phyloP scores from a whole-genome alignment of 30 jellyfish, hydroid and myxozoan genomes.

The Phacellophora camtschatica region DNA sequence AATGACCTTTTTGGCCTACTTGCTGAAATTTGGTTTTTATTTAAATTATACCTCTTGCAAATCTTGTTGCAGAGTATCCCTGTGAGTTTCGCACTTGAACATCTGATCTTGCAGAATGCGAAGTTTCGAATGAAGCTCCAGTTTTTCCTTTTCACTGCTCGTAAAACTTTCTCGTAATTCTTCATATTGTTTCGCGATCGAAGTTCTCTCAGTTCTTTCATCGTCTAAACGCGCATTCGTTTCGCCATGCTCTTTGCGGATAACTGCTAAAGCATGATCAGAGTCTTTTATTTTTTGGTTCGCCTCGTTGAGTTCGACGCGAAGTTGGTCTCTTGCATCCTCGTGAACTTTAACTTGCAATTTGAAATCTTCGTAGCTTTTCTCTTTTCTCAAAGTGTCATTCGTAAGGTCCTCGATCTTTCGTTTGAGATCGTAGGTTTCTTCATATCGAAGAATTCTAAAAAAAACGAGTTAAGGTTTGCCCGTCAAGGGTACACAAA shows the following conservation, averaged over 20 bases:
- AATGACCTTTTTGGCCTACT: background rate
- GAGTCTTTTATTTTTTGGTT: slow-evolving; percentile 23
- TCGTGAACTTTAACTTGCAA: slow-evolving; percentile 61
- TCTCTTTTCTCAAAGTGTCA: slow-evolving; percentile 59
- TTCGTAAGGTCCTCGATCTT: slow-evolving; percentile 54
- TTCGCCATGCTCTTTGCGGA: slow-evolving; percentile 44
- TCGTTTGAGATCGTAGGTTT: slow-evolving; percentile 38
- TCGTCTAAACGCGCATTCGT: slow-evolving; percentile 26
- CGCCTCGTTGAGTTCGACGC: slow-evolving; percentile 58
- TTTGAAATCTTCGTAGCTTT: slow-evolving; percentile 47
- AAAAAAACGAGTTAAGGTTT: no score
- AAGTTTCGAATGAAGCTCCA: slow-evolving; percentile 38
- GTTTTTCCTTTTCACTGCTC: slow-evolving; percentile 42
- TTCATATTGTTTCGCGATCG: slow-evolving; percentile 52
- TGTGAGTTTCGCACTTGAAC: slow-evolving; percentile 35
- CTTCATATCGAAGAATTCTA: slow-evolving; percentile 78
- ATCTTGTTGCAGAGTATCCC: slow-evolving; percentile 58
- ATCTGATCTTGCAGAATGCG: slow-evolving; percentile 23
- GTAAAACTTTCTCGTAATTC: slow-evolving; percentile 37
- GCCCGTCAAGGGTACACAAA: no score
- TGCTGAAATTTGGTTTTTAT: background rate
- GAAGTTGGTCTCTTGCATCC: slow-evolving; percentile 63
- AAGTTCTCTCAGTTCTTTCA: slow-evolving; percentile 37
- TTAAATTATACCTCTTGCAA: slow-evolving; percentile 7
- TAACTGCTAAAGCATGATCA: slow-evolving; percentile 10